Evolutionary conservation across 2,113 vertebrate genomes (phyloP).

Genomic region (Hymenochirus boettgeri): DNA sequence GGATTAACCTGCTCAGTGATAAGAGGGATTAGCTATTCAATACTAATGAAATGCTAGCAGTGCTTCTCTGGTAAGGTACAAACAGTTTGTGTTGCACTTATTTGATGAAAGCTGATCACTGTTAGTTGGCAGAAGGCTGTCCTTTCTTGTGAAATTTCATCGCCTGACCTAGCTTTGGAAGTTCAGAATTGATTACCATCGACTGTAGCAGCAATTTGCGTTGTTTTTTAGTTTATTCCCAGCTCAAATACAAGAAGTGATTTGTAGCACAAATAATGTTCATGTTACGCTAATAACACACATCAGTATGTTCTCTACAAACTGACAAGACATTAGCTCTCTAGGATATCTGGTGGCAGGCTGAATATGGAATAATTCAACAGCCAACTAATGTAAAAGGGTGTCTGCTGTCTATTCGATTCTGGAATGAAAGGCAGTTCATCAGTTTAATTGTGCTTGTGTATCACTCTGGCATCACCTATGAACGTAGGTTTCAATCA

Average conservation of each 20-base stretch:
- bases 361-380: conserved; percentile 26
- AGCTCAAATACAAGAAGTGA: conserved; percentile 6
- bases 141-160: conserved; percentile 5
- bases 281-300: conserved; percentile 1
- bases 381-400: neutral
- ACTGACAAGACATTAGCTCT: neutral
- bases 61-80: neutral
- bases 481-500: neutral
- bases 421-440: neutral
- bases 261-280: neutral
- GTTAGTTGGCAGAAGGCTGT: neutral
- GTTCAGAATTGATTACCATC: conserved; percentile 23
- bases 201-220: conserved; percentile 10
- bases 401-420: neutral
- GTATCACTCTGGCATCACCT: neutral
- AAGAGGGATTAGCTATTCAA: neutral
- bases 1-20: neutral
- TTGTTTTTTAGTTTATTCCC: conserved; percentile 11
- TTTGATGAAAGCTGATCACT: neutral
- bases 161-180: neutral
- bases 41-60: neutral
- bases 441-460: conserved; percentile 17
- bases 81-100: neutral
- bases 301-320: neutral
- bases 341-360: neutral